A percentile compares a stretch with the other conserved stretches of the same genome.
phyloP scores from a whole-genome alignment of 2,888 invertebrate species.

The Drosophila tanythrix region DNA sequence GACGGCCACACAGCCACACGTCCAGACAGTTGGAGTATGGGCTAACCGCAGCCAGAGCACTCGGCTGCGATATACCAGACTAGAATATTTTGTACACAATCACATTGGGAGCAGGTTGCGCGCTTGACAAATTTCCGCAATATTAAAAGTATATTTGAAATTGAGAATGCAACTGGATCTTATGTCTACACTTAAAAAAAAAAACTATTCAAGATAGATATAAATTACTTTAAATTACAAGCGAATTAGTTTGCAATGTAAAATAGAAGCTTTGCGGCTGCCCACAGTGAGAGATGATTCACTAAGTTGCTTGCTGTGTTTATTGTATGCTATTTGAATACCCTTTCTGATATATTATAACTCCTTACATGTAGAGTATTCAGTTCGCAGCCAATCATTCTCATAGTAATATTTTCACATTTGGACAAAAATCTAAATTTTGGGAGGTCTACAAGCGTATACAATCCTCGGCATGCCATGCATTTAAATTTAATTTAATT shows the following conservation, averaged over 20 bases:
- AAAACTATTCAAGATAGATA: background rate
- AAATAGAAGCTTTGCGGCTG: background rate
- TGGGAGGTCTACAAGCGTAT: background rate
- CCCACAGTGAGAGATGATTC: background rate
- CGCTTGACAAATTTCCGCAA: slow-evolving; percentile 50
- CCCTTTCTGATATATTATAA: background rate
- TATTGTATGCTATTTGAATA: background rate
- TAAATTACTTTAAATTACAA: background rate
- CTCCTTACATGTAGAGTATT: background rate
- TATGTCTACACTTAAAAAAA: background rate
- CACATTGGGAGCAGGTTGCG: slow-evolving; percentile 50
- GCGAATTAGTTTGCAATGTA: background rate
- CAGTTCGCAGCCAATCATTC: background rate
- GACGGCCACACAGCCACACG: slow-evolving; percentile 20
- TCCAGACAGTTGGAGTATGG: slow-evolving; percentile 30
- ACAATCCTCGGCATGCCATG: background rate
- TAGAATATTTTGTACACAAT: slow-evolving; percentile 46
- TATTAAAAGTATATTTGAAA: slow-evolving; percentile 37
- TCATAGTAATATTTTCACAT: background rate
- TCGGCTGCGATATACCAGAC: slow-evolving; percentile 46
- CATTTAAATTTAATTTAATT: background rate
- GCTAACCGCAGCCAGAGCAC: slow-evolving; percentile 57
- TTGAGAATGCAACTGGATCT: background rate
- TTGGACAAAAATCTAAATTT: background rate
- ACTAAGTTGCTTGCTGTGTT: background rate